Conservation (phyloP, 2,888 invertebrate species). For the Pseudeuparius sepicola region DNA sequence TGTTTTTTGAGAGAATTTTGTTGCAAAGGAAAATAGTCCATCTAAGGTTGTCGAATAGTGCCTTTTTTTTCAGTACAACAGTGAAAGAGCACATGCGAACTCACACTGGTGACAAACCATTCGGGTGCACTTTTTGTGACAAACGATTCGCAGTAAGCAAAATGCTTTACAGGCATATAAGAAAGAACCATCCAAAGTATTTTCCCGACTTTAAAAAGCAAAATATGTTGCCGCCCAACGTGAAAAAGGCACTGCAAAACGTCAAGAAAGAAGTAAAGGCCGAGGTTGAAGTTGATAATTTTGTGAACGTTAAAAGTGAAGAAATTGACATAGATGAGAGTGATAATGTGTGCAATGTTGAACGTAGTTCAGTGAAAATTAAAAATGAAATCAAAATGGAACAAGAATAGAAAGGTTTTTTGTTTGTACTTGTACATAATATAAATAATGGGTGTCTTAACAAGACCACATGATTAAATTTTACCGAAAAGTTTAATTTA, state of each 20-base stretch:
- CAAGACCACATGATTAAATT: no score
- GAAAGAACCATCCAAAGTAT: conserved; percentile 30
- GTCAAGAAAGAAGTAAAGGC: conserved; percentile 19
- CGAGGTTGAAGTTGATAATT: conserved; percentile 9
- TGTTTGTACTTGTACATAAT: no score
- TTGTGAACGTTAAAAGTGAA: conserved; percentile 2
- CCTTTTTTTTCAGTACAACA: conserved; percentile 29
- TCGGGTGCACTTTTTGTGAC: conserved; percentile 30
- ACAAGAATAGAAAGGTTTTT: no score
- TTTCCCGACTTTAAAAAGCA: conserved; percentile 28
- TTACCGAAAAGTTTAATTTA: no score
- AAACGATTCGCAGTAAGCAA: conserved; percentile 32
- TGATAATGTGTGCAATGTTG: no score
- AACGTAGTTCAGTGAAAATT: no score
- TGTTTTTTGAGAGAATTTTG: no score
- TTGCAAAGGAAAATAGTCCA: no score
- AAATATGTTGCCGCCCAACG: conserved; percentile 24
- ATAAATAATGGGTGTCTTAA: no score
- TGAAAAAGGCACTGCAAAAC: conserved; percentile 23
- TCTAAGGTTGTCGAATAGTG: no score
- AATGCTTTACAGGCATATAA: conserved; percentile 32
- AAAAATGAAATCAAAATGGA: no score
- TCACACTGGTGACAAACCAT: conserved; percentile 34
- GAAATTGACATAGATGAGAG: no score
- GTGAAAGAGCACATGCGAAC: conserved; percentile 32